Evolutionary conservation across 2,888 invertebrate genomes (phyloP), one percentile per base, ranked within the genome.

Genomic region (Neoitamus cyanurus): DNA sequence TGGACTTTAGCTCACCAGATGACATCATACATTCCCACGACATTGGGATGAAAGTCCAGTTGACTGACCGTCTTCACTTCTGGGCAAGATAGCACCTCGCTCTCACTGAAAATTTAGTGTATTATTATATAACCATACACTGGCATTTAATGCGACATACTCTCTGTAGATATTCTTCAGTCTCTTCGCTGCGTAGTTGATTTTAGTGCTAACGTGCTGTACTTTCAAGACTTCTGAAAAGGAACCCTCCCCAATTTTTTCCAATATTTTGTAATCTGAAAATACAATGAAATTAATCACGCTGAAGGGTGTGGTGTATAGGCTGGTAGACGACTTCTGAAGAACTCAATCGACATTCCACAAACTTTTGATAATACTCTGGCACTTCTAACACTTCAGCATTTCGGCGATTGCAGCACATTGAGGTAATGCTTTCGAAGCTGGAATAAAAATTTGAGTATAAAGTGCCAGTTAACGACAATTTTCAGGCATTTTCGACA

Each of bases 141-240:
- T 15, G 2, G 42, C 11, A 30, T 37, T 20, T 25, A 82, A 37
- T 70, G 5, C 5, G 28, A 34, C 20, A 34, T 73, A 94, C 94
- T 91, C 92, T 88, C 92, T 91, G 89, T 93, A 94, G 85, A 90
- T 90, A 88, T 93, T 93, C 88, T 94, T 94, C 87, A 94, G 91
- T 87, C 93, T 91, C 90, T 95, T 95, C 73, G 94, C 94, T 6
- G 95, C 95, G 89, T 92, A 93, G 78, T 91, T 90, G 36, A 90
- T 88, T 83, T 93, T 93, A 85, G 92, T 93, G 87, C 90, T 89
- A 85, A 92, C 91, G 87, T 94, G 92, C 89, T 94, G 93, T 89
- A 94, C 94, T 92, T 94, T 94, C 86, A 94, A 89, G 34, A 95
- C 95, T 88, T 94, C 94, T 0, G 94, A 94, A 91, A 94, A 95